Base-by-base conservation (phyloP, 2,113 vertebrate species). In the Circaetus cinerascens region DNA sequence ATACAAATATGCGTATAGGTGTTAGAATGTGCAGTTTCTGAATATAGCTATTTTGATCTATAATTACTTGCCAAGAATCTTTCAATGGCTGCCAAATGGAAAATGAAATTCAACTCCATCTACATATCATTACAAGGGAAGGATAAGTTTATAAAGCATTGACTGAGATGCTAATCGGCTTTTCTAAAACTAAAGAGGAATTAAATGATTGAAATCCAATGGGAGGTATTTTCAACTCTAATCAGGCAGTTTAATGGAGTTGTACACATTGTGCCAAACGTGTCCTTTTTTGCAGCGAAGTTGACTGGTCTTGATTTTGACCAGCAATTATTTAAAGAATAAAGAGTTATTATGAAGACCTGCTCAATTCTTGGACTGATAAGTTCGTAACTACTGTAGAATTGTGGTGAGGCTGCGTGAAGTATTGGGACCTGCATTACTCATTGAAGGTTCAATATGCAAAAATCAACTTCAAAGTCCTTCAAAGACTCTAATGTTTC, bases 81-180 rank as follows among this genome's bases (percentile, higher is more conserved):
- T 95, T 95, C 81, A 63, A 8, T 74, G 59, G 10, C 81, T 84
- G 80, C 56, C 86, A 93, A 93, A 77, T 38, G 55, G 79, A 83
- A 59, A 84, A 71, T 71, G 68, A 88, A 93, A 93, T 97, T 86
- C 59, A 84, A 36, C 16, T 87, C 56, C 79, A 71, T 95, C 82
- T 96, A 80, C 59, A 62, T 90, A 77, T 57, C 71, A 88, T 90
- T 95, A 66, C 43, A 91, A 92, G 51, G 59, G 75, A 92, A 92
- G 38, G 63, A 22, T 67, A 75, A 78, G 76, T 88, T 93, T 88
- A 40, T 90, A 67, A 92, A 79, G 56, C 56, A 68, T 14, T 91
- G 86, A 92, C 55, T 81, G 79, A 93, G 68, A 67, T 87, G 69
- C 19, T 86, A 93, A 94, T 93, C 5, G 48, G 23, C 50, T 59